Conservation (phyloP, 2,888 invertebrate species). For the Yponomeuta cagnagella region DNA sequence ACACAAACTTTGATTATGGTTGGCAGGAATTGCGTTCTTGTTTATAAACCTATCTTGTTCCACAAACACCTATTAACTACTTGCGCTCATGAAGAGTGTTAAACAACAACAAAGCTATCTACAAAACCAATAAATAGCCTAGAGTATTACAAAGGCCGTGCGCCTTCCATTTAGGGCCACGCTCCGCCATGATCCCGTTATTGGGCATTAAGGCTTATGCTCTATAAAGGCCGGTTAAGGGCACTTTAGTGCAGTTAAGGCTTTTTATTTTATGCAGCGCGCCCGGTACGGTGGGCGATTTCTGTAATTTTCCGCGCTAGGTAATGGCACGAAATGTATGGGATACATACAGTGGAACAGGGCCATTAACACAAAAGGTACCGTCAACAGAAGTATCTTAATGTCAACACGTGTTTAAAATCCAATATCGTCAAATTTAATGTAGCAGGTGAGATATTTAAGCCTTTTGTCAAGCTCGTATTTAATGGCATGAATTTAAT, state of each 20-base stretch:
- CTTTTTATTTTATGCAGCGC: constrained; percentile 32
- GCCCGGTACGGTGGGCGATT: constrained; percentile 22
- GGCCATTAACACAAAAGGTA: neutral
- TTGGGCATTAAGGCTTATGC: constrained; percentile 32
- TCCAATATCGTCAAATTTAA: neutral
- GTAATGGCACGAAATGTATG: constrained; percentile 22
- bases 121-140: neutral
- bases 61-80: too few relatives aligned
- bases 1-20: too few relatives aligned
- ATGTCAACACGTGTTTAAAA: neutral
- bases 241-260: constrained; percentile 18
- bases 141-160: neutral
- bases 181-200: constrained; percentile 24
- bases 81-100: too few relatives aligned
- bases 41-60: too few relatives aligned
- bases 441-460: too few relatives aligned
- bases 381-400: neutral
- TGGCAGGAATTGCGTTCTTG: too few relatives aligned
- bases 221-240: constrained; percentile 26
- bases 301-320: constrained; percentile 26
- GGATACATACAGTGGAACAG: constrained; percentile 11
- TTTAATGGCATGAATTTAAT: too few relatives aligned
- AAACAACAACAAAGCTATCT: neutral
- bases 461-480: too few relatives aligned
- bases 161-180: constrained; percentile 12